Conservation (phyloP, 2,888 invertebrate species). For the Netelia fuscicornis region DNA sequence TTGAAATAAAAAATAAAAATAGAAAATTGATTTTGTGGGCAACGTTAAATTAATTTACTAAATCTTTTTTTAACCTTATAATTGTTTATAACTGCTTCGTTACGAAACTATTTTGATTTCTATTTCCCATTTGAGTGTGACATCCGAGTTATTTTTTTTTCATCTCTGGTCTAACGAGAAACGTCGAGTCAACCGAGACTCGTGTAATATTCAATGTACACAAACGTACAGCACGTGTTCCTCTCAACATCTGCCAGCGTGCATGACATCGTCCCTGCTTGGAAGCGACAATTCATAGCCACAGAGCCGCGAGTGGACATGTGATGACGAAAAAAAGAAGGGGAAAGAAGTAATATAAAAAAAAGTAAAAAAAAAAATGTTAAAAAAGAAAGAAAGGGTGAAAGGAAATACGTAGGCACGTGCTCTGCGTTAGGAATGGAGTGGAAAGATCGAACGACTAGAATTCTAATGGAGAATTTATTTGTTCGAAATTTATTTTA, state of each 20-base stretch:
- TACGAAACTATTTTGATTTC: background rate
- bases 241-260: constrained; percentile 48
- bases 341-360: constrained; percentile 15
- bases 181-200: background rate
- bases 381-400: background rate
- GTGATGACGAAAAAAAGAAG: constrained; percentile 4
- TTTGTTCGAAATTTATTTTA: background rate
- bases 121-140: background rate
- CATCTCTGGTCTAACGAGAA: background rate
- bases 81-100: background rate
- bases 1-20: too few relatives aligned
- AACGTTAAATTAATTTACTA: too few relatives aligned
- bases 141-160: background rate
- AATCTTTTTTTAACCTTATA: too few relatives aligned
- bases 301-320: constrained; percentile 20
- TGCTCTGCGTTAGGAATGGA: constrained; percentile 21
- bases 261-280: constrained; percentile 22
- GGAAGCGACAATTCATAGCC: constrained; percentile 35
- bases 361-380: constrained; percentile 1
- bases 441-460: background rate
- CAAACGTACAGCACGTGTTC: constrained; percentile 49
- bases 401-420: constrained; percentile 52
- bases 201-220: constrained; percentile 44
- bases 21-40: too few relatives aligned
- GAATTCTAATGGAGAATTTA: background rate